Evolutionary conservation across 2,888 invertebrate genomes (phyloP).

Genomic region (Drosophila paramelanica): DNA sequence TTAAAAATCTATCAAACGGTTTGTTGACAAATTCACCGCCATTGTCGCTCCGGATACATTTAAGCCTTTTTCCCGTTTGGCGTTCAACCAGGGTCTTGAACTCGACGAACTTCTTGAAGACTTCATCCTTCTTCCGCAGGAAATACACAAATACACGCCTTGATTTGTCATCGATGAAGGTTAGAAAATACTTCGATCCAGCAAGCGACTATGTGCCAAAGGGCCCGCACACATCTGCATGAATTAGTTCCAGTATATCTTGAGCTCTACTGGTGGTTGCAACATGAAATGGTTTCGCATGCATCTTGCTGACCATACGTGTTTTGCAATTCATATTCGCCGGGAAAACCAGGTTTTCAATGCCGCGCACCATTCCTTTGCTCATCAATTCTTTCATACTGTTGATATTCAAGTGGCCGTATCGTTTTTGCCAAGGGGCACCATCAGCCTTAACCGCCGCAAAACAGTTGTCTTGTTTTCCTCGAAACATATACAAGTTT

Average conservation of each 20-base stretch:
- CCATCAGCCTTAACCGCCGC: neutral
- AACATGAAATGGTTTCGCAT: neutral
- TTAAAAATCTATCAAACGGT: neutral
- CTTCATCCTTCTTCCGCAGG: slow-evolving; percentile 1
- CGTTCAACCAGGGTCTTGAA: slow-evolving; percentile 10
- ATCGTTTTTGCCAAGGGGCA: neutral
- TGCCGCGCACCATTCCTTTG: neutral
- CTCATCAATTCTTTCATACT: neutral
- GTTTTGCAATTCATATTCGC: neutral
- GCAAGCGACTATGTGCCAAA: neutral
- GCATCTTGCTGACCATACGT: neutral
- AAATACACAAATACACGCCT: neutral
- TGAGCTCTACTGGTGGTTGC: neutral
- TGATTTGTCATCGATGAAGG: neutral
- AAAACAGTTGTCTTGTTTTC: neutral
- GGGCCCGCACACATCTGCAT: neutral
- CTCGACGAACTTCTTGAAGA: slow-evolving; percentile 3
- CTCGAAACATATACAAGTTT: neutral
- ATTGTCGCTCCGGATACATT: slow-evolving; percentile 24
- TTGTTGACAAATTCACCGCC: slow-evolving; percentile 1
- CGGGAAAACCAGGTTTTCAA: neutral
- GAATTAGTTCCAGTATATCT: neutral
- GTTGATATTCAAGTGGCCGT: neutral
- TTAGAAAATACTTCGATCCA: neutral
- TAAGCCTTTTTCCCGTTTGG: slow-evolving; percentile 11